Base-by-base conservation (phyloP, 2,888 invertebrate genomes). In the Xanthia icteritia region DNA sequence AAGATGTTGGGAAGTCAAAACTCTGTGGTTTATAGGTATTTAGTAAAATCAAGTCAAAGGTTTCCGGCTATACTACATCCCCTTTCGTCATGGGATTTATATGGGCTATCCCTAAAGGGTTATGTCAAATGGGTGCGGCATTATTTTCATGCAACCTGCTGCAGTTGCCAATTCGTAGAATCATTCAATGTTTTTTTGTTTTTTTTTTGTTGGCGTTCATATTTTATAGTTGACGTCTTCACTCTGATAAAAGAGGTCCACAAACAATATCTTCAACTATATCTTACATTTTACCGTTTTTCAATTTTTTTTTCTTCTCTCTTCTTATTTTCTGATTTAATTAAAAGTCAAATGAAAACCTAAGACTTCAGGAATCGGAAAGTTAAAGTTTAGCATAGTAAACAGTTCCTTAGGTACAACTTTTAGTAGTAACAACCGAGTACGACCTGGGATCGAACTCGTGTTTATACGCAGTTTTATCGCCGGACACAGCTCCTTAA, bases 401-500 rank as follows among this genome's bases (percentile, higher is more conserved):
- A 45, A 64, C 54, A 54, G 63, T 60, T n/a, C 13, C 63, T 56
- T n/a, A n/a, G 15, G 1, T 17, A 63, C 70, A 83, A 54, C 27
- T 81, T 67, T 15, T 15, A 61, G 39, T 42, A 61, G 61, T 67
- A 74, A 77, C 69, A 61, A 69, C 48, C 45, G 36, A 51, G n/a
- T 48, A 20, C 61, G 58, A 72, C 63, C 71, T 76, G 64, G 73
- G 78, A 77, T 68, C 73, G 73, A 80, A 87, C 82, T 82, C 60
- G 70, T 83, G 77, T 83, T 86, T 80, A 77, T 67, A 76, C 65
- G 61, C 23, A 54, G 69, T 72, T 87, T 87, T 82, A 87, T 88
- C 71, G 51, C 86, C 86, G 86, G 87, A 82, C 76, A 70, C 58
- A 61, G 72, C 74, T 67, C 64, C 76, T 77, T 85, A 80, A 88